Evolutionary conservation across 2,888 invertebrate genomes (phyloP).

Genomic region (Xestobium rufovillosum): DNA sequence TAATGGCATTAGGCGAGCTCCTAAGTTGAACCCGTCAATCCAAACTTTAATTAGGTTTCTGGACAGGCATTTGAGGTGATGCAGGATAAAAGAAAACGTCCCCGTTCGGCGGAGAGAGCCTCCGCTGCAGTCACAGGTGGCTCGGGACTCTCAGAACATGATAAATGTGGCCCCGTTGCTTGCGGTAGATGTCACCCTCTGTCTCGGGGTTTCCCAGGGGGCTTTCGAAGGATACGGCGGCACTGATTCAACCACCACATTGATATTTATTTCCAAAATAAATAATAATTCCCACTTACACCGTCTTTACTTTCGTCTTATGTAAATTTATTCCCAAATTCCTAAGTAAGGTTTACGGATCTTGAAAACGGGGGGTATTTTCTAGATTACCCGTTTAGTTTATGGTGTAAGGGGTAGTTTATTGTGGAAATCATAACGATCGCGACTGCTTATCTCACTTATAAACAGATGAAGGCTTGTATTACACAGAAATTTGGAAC

Average conservation of each 20-base stretch:
- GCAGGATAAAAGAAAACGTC: conserved; percentile 1
- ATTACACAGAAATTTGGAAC: too few relatives aligned
- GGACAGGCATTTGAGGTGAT: not conserved
- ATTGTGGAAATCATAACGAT: too few relatives aligned
- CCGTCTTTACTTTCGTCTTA: not conserved
- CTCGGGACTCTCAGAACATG: not conserved
- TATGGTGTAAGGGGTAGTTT: too few relatives aligned
- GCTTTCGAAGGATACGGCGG: conserved; percentile 7
- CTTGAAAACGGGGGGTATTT: too few relatives aligned
- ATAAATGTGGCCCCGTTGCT: not conserved
- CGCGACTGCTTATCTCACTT: too few relatives aligned
- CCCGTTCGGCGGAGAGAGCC: not conserved
- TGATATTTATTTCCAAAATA: conserved; percentile 42
- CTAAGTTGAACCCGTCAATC: too few relatives aligned
- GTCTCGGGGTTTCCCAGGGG: not conserved
- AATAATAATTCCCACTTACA: conserved; percentile 35
- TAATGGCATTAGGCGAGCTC: too few relatives aligned
- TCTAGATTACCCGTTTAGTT: too few relatives aligned
- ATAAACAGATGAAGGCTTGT: too few relatives aligned
- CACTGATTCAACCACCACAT: conserved; percentile 32
- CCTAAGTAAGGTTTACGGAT: not conserved
- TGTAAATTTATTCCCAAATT: conserved; percentile 1
- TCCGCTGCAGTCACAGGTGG: conserved; percentile 2
- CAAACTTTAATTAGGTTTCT: not conserved
- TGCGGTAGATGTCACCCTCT: not conserved